Evolutionary conservation across 2,113 vertebrate genomes (phyloP).

Genomic region (Lepisosteus oculatus): DNA sequence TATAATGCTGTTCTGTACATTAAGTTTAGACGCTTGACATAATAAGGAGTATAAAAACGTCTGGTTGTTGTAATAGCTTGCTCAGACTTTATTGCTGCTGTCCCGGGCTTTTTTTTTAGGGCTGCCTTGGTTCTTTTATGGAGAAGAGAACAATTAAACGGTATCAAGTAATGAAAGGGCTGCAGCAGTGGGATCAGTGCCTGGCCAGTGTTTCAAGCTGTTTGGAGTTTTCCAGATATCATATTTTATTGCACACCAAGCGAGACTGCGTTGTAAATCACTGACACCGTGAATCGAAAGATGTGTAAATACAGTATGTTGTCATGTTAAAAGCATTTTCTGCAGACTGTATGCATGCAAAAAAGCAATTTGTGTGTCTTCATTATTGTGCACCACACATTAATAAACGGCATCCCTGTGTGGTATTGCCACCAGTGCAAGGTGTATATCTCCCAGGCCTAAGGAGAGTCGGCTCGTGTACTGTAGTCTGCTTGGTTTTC

Average conservation of each 20-base stretch:
- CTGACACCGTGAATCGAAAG: neutral
- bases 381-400: neutral
- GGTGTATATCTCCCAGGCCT: too few species aligned
- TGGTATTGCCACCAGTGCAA: too few species aligned
- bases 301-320: slow-evolving; percentile 23
- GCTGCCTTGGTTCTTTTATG: neutral
- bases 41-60: neutral
- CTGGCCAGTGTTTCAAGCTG: neutral
- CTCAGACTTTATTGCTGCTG: neutral
- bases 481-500: slow-evolving; percentile 20
- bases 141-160: slow-evolving; percentile 1
- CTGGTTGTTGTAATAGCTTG: neutral
- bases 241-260: slow-evolving; percentile 14
- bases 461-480: slow-evolving; percentile 46
- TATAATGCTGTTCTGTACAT: neutral
- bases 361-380: neutral
- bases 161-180: slow-evolving; percentile 1
- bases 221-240: slow-evolving; percentile 13
- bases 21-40: neutral
- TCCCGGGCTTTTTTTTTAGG: neutral
- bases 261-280: slow-evolving; percentile 14
- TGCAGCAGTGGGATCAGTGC: neutral
- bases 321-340: slow-evolving; percentile 10
- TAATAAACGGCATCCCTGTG: too few species aligned
- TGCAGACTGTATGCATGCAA: slow-evolving; percentile 8